phyloP scores from a whole-genome alignment of 2,797 vertebrate species.

The Phylloscopus collybita region DNA sequence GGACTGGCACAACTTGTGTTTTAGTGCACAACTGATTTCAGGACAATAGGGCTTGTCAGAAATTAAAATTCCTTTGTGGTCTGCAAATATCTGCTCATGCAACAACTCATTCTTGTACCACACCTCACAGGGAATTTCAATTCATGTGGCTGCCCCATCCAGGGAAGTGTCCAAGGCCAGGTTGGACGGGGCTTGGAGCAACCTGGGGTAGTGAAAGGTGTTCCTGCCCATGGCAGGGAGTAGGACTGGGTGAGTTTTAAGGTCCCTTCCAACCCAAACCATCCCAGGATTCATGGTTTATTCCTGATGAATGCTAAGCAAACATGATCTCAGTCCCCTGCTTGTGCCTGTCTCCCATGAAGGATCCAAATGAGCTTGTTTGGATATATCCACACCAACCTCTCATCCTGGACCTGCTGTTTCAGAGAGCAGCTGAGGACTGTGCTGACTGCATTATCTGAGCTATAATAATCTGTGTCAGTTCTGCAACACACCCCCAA shows the following conservation, averaged over 20 bases:
- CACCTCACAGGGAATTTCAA: neutral
- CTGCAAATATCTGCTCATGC: neutral
- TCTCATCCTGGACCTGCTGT: neutral
- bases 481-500: neutral
- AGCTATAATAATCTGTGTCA: neutral
- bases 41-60: neutral
- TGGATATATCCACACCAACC: neutral
- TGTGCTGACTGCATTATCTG: neutral
- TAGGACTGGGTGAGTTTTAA: neutral
- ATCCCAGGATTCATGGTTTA: neutral
- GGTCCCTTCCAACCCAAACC: neutral
- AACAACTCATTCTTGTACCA: neutral
- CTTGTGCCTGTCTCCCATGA: neutral
- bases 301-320: neutral
- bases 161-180: neutral
- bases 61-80: neutral
- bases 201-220: neutral
- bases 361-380: neutral
- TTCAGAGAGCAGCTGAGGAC: neutral
- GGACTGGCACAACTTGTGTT: neutral
- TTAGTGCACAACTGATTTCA: neutral
- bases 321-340: neutral
- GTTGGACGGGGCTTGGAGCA: rapidly evolving
- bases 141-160: neutral
- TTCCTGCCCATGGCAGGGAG: neutral